These are phyloP conservation scores for Marronus borbonicus DNA, from an alignment of 2,888 invertebrate genomes.

Conservation along the genomic window DNA sequence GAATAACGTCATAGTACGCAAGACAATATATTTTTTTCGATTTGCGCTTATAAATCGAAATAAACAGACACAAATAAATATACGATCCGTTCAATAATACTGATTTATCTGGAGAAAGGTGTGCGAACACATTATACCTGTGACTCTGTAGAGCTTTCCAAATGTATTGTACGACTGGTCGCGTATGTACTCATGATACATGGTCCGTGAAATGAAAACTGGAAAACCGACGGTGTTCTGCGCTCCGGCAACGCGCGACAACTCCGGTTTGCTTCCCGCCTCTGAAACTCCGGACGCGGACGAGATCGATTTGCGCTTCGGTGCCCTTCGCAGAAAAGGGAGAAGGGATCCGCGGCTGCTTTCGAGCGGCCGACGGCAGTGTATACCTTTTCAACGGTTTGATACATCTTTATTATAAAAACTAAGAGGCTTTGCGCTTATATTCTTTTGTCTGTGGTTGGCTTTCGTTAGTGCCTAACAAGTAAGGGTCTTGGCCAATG, in stretches of 20 bases:
- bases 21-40: not conserved
- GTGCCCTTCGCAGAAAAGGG: slow-evolving; percentile 27
- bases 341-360: slow-evolving; percentile 9
- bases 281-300: slow-evolving; percentile 45
- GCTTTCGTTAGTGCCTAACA: slow-evolving; percentile 11
- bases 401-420: slow-evolving; percentile 27
- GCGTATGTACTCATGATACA: slow-evolving; percentile 47
- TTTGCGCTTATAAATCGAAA: slow-evolving; percentile 1
- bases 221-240: slow-evolving; percentile 41
- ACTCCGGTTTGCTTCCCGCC: slow-evolving; percentile 46
- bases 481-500: not conserved
- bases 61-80: not conserved
- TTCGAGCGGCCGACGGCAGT: slow-evolving; percentile 1
- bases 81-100: not conserved
- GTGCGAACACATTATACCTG: slow-evolving; percentile 43
- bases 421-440: slow-evolving; percentile 22
- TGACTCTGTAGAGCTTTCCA: slow-evolving; percentile 45
- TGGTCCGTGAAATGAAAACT: slow-evolving; percentile 42
- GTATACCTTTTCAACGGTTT: slow-evolving; percentile 1
- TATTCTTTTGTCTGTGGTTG: not conserved
- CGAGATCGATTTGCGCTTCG: slow-evolving; percentile 45
- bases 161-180: slow-evolving; percentile 40
- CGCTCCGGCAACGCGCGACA: slow-evolving; percentile 45
- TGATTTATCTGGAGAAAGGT: not conserved
- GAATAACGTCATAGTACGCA: not conserved